These are phyloP conservation scores for Semnornis frantzii DNA, from an alignment of 2,113 vertebrate species.

Conservation along the genomic window DNA sequence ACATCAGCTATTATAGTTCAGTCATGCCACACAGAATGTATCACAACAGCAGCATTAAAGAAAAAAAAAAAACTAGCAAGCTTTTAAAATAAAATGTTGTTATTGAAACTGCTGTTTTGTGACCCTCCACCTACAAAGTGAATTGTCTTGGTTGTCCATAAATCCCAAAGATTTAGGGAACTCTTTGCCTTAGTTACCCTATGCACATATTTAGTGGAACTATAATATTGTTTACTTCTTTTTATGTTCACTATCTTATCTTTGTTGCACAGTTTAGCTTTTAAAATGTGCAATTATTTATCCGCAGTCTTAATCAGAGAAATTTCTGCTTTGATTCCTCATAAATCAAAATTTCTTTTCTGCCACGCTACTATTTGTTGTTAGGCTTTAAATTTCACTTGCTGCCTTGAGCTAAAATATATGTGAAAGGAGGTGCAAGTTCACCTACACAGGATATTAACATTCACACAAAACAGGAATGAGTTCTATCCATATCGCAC, in stretches of 20 bases:
- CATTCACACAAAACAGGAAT: not conserved
- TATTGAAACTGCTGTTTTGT: conserved; percentile 32
- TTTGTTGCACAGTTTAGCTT: conserved; percentile 48
- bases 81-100: conserved; percentile 52
- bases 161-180: conserved; percentile 45
- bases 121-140: conserved; percentile 27
- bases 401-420: not conserved
- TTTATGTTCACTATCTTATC: not conserved
- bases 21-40: not conserved
- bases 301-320: not conserved
- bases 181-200: not conserved
- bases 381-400: conserved; percentile 15
- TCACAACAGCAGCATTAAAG: not conserved
- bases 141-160: conserved; percentile 8
- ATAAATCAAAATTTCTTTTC: not conserved
- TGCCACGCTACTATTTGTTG: conserved; percentile 1
- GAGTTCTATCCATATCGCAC: not conserved
- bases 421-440: conserved; percentile 40
- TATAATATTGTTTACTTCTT: not conserved
- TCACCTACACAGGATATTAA: not conserved
- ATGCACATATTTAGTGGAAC: not conserved
- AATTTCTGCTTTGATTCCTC: not conserved
- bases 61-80: conserved; percentile 23
- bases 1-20: not conserved
- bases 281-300: conserved; percentile 6